phyloP scores from a whole-genome alignment of 23 tunicate genomes.

The Trididemnum clinides region DNA sequence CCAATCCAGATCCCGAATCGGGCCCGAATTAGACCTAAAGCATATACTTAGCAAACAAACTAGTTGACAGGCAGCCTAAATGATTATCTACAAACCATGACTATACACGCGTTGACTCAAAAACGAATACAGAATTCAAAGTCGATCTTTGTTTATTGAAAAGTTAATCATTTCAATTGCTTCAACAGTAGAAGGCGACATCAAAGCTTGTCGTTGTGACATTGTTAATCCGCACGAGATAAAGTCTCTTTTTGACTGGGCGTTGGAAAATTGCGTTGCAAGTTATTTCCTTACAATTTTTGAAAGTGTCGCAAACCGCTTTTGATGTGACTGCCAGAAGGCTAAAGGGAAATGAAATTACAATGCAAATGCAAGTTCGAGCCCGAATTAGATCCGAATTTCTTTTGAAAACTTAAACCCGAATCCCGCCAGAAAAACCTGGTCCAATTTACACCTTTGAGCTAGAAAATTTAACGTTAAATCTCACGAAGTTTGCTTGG shows the following conservation, averaged over 20 bases:
- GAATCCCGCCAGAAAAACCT: not conserved
- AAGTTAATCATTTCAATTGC: not conserved
- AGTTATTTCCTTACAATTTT: not conserved
- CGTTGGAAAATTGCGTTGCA: not conserved
- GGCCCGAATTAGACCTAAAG: not conserved
- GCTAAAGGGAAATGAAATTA: not conserved
- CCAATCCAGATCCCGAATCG: not conserved
- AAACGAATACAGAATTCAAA: too few relatives aligned
- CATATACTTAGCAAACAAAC: not conserved
- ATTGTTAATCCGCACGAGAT: not conserved
- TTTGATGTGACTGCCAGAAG: not conserved
- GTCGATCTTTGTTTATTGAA: too few relatives aligned
- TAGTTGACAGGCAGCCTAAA: not conserved
- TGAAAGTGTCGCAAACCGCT: not conserved
- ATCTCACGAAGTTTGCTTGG: too few relatives aligned
- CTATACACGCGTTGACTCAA: too few relatives aligned
- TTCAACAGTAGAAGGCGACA: too few relatives aligned
- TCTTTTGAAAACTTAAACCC: not conserved
- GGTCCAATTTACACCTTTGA: not conserved
- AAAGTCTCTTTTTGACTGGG: not conserved
- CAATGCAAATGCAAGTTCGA: too few relatives aligned
- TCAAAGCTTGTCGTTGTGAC: not conserved
- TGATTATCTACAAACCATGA: not conserved
- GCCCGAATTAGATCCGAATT: not conserved
- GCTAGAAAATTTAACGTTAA: too few relatives aligned